phyloP scores from a whole-genome alignment of 1,140 invertebrate genomes.

The Belonocnema kinseyi region DNA sequence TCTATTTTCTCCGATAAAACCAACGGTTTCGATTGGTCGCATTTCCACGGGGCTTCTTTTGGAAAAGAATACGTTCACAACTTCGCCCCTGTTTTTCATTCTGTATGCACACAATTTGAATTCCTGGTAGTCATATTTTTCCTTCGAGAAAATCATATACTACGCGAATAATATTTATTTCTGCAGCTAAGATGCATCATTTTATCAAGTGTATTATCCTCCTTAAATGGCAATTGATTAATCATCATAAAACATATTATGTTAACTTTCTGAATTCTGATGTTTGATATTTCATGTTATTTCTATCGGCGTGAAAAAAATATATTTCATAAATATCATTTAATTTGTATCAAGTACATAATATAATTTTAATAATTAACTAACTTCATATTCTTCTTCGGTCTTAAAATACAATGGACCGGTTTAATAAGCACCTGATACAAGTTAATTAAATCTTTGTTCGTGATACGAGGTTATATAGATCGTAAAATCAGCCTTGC shows the following conservation, averaged over 20 bases:
- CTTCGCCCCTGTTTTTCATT: constrained; percentile 8
- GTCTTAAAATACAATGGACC: neutral
- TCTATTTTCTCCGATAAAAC: constrained; percentile 55
- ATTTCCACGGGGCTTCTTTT: constrained; percentile 27
- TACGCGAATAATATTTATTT: no score
- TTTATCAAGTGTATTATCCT: no score
- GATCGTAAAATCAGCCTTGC: constrained; percentile 25
- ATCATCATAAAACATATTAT: no score
- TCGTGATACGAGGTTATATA: constrained; percentile 21
- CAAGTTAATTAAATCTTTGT: constrained; percentile 24
- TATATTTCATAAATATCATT: no score
- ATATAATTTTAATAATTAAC: neutral
- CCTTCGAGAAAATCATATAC: neutral
- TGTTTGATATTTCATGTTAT: no score
- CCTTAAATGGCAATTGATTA: no score
- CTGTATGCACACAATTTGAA: constrained; percentile 18
- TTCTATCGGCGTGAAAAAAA: no score
- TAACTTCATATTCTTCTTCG: neutral
- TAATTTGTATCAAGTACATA: no score
- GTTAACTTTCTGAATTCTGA: no score
- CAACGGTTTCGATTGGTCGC: constrained; percentile 55
- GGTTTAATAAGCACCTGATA: constrained; percentile 3
- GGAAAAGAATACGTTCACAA: constrained; percentile 33
- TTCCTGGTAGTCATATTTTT: neutral
- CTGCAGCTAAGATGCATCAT: no score